A percentile compares a stretch with the other conserved stretches of the same genome.
phyloP scores from a whole-genome alignment of 2,797 vertebrate genomes.

The Hemitrygon akajei region DNA sequence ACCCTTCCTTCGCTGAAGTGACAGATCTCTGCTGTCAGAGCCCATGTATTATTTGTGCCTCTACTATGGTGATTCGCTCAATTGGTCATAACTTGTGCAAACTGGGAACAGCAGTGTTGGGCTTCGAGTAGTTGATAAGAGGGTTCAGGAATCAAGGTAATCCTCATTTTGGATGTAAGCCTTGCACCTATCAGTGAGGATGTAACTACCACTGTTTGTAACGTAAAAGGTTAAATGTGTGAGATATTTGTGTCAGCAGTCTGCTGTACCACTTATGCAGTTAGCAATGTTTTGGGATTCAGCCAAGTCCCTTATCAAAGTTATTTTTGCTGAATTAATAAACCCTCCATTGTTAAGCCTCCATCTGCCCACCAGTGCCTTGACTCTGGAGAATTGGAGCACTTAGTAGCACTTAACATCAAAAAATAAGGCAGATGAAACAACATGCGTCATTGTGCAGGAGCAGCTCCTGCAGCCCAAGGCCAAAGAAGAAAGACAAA shows the following conservation, averaged over 20 bases:
- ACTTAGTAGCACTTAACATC: background rate
- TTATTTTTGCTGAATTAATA: conserved; percentile 2
- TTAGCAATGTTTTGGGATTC: conserved; percentile 5
- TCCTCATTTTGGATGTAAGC: background rate
- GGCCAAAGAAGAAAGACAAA: background rate
- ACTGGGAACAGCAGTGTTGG: background rate
- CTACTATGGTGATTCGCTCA: background rate
- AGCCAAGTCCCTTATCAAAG: background rate
- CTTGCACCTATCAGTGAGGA: background rate
- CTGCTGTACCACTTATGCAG: background rate
- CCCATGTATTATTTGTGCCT: background rate
- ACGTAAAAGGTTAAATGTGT: background rate
- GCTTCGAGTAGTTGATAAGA: background rate
- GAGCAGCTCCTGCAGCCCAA: background rate
- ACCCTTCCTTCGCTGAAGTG: background rate
- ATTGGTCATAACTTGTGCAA: background rate
- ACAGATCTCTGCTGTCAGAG: background rate
- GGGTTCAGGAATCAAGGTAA: background rate
- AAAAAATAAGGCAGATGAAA: background rate
- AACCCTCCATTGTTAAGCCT: conserved; percentile 17
- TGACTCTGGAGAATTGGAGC: background rate
- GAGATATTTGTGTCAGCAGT: background rate
- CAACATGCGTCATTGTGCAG: too few species aligned
- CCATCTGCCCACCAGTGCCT: background rate
- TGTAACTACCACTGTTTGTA: background rate